Percentiles rank a stretch among this genome's conserved stretches.
Evolutionary conservation across 2,888 invertebrate species (phyloP).

Genomic region (Callimorpha dominula): DNA sequence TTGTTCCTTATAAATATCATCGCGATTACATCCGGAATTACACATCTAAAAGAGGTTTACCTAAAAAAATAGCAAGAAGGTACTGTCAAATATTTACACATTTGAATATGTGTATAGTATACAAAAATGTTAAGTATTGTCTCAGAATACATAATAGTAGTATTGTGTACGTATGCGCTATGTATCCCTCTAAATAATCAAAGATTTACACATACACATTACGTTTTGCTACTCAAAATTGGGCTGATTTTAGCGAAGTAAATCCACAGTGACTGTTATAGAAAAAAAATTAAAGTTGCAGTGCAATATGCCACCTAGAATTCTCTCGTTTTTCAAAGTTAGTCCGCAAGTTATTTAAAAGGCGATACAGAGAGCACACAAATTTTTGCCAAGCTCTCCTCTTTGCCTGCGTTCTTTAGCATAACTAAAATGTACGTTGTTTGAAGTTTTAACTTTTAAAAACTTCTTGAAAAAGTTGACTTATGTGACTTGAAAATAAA

Average conservation of each 20-base stretch:
- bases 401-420: slow-evolving; percentile 24
- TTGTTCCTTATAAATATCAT: too few relatives aligned
- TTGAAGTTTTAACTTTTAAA: background rate
- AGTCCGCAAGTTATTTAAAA: slow-evolving; percentile 23
- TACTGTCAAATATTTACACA: too few relatives aligned
- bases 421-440: slow-evolving; percentile 19
- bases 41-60: too few relatives aligned
- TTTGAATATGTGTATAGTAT: too few relatives aligned
- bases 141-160: too few relatives aligned
- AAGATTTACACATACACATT: background rate
- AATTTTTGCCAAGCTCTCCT: slow-evolving; percentile 17
- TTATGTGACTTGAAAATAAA: slow-evolving; percentile 1
- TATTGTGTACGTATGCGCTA: too few relatives aligned
- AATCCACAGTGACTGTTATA: background rate
- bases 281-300: background rate
- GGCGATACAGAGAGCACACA: slow-evolving; percentile 21
- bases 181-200: too few relatives aligned
- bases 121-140: too few relatives aligned
- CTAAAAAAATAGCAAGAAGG: too few relatives aligned
- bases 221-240: background rate
- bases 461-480: background rate
- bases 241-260: background rate
- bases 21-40: too few relatives aligned
- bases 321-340: slow-evolving; percentile 24
- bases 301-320: background rate